phyloP scores from a whole-genome alignment of 2,113 vertebrate species.

The Petroica traversi region DNA sequence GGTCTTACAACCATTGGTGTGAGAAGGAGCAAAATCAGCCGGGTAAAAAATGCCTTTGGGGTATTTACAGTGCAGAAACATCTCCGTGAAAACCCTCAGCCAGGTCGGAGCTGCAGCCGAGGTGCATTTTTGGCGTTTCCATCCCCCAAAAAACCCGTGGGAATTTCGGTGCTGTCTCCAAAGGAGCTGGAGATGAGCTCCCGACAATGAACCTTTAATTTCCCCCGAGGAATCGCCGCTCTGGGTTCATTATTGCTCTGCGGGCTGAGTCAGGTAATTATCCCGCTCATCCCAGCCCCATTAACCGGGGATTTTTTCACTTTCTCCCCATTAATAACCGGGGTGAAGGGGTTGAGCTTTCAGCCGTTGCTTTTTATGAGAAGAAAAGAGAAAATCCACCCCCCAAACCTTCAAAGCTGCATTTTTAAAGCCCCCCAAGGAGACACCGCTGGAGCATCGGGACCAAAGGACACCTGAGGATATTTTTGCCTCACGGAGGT shows the following conservation, averaged over 20 bases:
- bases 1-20: neutral
- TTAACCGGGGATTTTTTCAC: neutral
- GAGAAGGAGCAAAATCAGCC: neutral
- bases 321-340: neutral
- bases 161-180: neutral
- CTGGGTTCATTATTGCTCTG: neutral
- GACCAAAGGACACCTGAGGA: neutral
- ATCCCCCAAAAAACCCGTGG: rapidly evolving
- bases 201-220: neutral
- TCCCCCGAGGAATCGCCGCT: neutral
- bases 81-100: neutral
- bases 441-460: rapidly evolving
- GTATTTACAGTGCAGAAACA: neutral
- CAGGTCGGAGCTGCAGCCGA: neutral
- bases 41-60: rapidly evolving
- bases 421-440: neutral
- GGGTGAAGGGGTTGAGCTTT: neutral
- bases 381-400: neutral
- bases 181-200: neutral
- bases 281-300: neutral
- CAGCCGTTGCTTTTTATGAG: neutral
- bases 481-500: constrained; percentile 33
- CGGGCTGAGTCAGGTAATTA: neutral
- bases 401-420: neutral
- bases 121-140: neutral